Evolutionary conservation across 2,797 vertebrate genomes (phyloP), one percentile per base, ranked within the genome.

Genomic region (Lindbergichthys nudifrons): DNA sequence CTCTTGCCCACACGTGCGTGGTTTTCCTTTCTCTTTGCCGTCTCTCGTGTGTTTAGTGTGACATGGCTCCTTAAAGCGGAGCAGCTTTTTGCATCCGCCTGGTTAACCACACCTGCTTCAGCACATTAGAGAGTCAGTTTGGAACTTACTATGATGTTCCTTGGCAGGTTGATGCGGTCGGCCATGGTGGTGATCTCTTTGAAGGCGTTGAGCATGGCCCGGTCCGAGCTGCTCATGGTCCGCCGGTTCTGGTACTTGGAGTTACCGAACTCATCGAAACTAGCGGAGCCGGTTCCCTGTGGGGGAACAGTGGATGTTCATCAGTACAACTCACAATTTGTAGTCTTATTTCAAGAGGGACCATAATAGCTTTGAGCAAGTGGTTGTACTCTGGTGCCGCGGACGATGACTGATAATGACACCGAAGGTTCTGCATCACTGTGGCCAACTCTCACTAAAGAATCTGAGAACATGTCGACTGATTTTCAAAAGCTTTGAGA

Each of bases 171-270:
- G 92, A 99, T 99, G 93, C 98, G 96, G 91, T 99, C 98, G 0
- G 98, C 96, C 98, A 99, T 99, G 83, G 96, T 99, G 3, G 95
- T 97, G 73, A 99, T 99, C 90, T 99, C 98, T 93, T 98, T 99
- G 69, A 99, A 99, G 58, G 98, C 98, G 4, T 99, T 99, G 89
- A 99, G 96, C 98, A 99, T 99, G 9, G 98, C 98, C 48, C 98
- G 94, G 90, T 99, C 98, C 0, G 97, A 99, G 86, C 97, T 99
- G 92, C 97, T 99, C 98, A 99, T 98, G 46, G 98, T 98, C 83
- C 98, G 95, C 12, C 97, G 96, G 89, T 99, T 99, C 76, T 99
- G 98, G 87, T 99, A 99, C 89, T 99, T 99, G 0, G 96, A 97
- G 93, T 99, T 99, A 36, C 98, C 98, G 56, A 99, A 99, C 88